Evolutionary conservation across 2,888 invertebrate species (phyloP), one percentile per base, ranked within the genome.

Genomic region (Dione juno): DNA sequence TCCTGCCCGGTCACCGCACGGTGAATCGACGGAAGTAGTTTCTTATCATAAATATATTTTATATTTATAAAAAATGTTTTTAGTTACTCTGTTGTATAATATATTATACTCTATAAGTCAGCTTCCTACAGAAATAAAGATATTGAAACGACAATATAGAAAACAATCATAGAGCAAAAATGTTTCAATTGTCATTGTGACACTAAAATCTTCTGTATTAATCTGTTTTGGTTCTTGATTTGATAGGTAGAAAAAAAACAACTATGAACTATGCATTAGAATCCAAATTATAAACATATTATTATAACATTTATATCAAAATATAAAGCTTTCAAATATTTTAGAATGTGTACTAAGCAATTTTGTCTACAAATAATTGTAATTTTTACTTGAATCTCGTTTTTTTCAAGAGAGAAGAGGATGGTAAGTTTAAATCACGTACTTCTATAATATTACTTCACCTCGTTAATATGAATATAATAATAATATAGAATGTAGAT

Each of bases 361-460:
- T 61, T 45, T 48, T 45, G 21, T 48, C 19, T 68, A 69, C 65
- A 67, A 67, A 67, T 70, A 72, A 70, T 63, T 74, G 69, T 66
- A 70, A 67, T 76, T 71, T 77, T 59, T 66, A 80, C 78, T 72
- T 79, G 79, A 81, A 80, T 76, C 76, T 71, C 76, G 70, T 73
- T 64, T 66, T 75, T 74, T 69, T n/a, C 45, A 63, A 63, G 69
- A 70, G 66, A 71, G 71, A 68, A 71, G 71, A 76, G 72, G 76
- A 78, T 77, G 76, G 76, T 77, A 72, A 61, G 76, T 74, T 63
- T 66, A 73, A 45, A 28, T 61, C 28, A 61, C n/a, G 7, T 61
- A 61, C 28, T 28, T 50, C 2, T 35, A 50, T 61, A 43, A n/a
- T 50, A 13, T 1, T 74, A 65, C 72, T 74, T 73, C 70, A 64